A percentile compares a stretch with the other conserved stretches of the same genome.
Evolutionary conservation across 2,113 vertebrate species (phyloP).

Genomic region (Phylloscopus trochilus): DNA sequence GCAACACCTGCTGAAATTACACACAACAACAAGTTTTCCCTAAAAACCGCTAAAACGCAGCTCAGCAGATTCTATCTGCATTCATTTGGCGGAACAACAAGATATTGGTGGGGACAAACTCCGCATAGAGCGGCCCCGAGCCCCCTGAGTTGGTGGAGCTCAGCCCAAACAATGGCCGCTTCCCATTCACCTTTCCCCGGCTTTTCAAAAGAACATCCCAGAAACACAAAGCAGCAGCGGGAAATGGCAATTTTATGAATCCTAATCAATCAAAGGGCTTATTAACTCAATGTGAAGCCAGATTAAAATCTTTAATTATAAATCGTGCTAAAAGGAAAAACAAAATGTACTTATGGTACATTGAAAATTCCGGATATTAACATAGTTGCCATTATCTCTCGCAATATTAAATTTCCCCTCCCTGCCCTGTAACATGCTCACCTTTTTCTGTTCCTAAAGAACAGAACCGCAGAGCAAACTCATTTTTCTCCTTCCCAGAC

Average conservation of each 20-base stretch:
- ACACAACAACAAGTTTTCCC: slow-evolving; percentile 26
- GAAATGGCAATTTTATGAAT: slow-evolving; percentile 87
- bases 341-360: slow-evolving; percentile 83
- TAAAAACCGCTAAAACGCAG: slow-evolving; percentile 44
- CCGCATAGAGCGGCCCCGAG: slow-evolving; percentile 64
- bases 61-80: slow-evolving; percentile 72
- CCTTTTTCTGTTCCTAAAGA: slow-evolving; percentile 77
- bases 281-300: slow-evolving; percentile 88
- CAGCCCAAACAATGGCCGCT: slow-evolving; percentile 80
- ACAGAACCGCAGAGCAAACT: slow-evolving; percentile 71
- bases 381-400: slow-evolving; percentile 83
- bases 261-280: slow-evolving; percentile 87
- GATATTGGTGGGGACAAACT: slow-evolving; percentile 70
- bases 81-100: slow-evolving; percentile 73
- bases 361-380: slow-evolving; percentile 87
- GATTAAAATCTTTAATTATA: slow-evolving; percentile 91
- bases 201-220: slow-evolving; percentile 81
- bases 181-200: slow-evolving; percentile 78
- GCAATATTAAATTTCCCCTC: slow-evolving; percentile 77
- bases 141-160: slow-evolving; percentile 73
- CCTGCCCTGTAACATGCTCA: slow-evolving; percentile 69
- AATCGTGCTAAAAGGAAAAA: slow-evolving; percentile 86
- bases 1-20: slow-evolving; percentile 69
- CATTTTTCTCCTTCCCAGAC: slow-evolving; percentile 62
- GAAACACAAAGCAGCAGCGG: slow-evolving; percentile 81